These are phyloP conservation scores for Dasypogon diadema DNA, from an alignment of 2,888 invertebrate genomes.

Conservation along the genomic window DNA sequence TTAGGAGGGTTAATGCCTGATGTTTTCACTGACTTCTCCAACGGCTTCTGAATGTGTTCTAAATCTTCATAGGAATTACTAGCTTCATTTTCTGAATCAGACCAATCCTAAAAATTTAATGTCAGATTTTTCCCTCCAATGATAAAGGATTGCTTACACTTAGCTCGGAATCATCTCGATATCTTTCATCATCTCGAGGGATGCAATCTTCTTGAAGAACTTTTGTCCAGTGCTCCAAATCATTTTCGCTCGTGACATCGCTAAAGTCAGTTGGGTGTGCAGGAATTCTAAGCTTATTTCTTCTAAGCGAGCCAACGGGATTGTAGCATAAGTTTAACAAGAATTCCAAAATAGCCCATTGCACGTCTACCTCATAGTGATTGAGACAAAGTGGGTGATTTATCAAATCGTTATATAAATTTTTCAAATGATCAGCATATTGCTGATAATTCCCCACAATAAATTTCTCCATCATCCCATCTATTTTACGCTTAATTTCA, in stretches of 20 bases:
- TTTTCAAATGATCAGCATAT: slow-evolving; percentile 67
- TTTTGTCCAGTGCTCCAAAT: slow-evolving; percentile 41
- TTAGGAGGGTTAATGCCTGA: slow-evolving; percentile 58
- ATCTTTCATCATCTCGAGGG: background rate
- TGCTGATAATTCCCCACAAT: slow-evolving; percentile 68
- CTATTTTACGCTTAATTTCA: slow-evolving; percentile 68
- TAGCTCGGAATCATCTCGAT: slow-evolving; percentile 59
- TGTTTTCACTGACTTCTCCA: background rate
- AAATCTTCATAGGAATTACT: background rate
- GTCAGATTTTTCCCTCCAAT: no score
- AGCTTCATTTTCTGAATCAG: slow-evolving; percentile 59
- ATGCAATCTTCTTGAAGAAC: slow-evolving; percentile 50
- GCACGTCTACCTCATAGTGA: slow-evolving; percentile 67
- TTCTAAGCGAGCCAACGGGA: slow-evolving; percentile 63
- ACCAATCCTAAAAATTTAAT: slow-evolving; percentile 65
- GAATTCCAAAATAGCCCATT: slow-evolving; percentile 70
- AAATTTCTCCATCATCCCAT: slow-evolving; percentile 69
- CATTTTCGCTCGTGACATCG: background rate
- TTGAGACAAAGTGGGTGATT: slow-evolving; percentile 61
- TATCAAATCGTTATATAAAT: slow-evolving; percentile 63
- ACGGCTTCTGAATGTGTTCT: background rate
- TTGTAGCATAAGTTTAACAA: slow-evolving; percentile 67
- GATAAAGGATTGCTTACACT: slow-evolving; percentile 61
- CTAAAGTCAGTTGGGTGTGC: slow-evolving; percentile 46
- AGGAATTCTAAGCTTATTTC: slow-evolving; percentile 60